A percentile compares a stretch with the other conserved stretches of the same genome.
These are phyloP conservation scores for Coelopa pilipes DNA, from an alignment of 2,888 invertebrate species.

Conservation along the genomic window DNA sequence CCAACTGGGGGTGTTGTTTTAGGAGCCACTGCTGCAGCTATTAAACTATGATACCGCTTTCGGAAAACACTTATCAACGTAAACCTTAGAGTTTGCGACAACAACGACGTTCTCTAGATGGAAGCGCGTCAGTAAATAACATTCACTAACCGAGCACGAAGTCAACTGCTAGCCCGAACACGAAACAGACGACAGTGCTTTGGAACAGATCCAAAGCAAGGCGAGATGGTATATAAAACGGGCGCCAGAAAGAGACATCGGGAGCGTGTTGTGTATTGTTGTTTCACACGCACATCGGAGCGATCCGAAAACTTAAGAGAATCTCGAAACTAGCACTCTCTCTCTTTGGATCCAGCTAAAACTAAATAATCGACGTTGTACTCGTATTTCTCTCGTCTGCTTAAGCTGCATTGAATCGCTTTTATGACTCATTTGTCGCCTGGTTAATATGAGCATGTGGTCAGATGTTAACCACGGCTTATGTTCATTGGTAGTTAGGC, in stretches of 20 bases:
- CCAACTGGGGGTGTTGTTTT: constrained; percentile 3
- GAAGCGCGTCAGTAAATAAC: constrained; percentile 66
- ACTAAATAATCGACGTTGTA: too few relatives aligned
- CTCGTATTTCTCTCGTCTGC: neutral
- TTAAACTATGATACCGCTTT: constrained; percentile 5
- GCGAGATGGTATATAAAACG: neutral
- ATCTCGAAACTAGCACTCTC: neutral
- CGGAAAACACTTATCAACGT: constrained; percentile 16
- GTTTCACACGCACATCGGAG: neutral
- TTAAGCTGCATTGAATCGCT: constrained; percentile 11
- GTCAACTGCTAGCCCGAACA: constrained; percentile 1
- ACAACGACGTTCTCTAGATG: constrained; percentile 65
- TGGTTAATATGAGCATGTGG: constrained; percentile 5
- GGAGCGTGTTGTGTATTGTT: neutral
- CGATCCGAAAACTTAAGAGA: constrained; percentile 26
- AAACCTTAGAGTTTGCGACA: constrained; percentile 41
- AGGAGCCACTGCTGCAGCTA: neutral
- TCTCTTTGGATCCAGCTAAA: neutral
- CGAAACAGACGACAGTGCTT: neutral
- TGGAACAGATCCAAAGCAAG: neutral
- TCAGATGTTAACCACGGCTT: neutral
- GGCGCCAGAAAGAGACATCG: constrained; percentile 12
- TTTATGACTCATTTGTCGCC: constrained; percentile 26
- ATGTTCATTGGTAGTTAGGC: constrained; percentile 30
- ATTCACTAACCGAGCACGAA: constrained; percentile 30